Evolutionary conservation across 2,113 vertebrate species (phyloP), one percentile per base, ranked within the genome.

Genomic region (rat (Rattus norvegicus)): DNA sequence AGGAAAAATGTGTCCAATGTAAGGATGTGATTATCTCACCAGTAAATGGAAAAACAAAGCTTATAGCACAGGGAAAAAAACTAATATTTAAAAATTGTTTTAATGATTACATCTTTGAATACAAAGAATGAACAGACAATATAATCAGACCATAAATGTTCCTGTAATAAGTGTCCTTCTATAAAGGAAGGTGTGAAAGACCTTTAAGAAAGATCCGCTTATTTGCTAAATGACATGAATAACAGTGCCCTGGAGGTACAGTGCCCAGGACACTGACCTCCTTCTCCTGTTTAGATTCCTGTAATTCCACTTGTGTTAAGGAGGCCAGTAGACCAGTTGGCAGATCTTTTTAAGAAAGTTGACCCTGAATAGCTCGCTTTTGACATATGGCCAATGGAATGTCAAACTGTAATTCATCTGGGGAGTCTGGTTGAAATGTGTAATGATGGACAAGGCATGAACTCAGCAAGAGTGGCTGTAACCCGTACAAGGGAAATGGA

Each of bases 281-380:
- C 91, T 36, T 92, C 63, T 28, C 93, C 63, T 91, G 52, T 92
- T 95, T 91, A 90, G 88, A 96, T 92, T 95, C 56, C 73, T 91
- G 8, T 94, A 95, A 96, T 97, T 95, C 79, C 30, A 47, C 61
- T 86, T 30, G 77, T 80, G 96, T 96, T 96, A 97, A 95, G 89
- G 89, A 91, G 97, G 96, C 93, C 95, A 94, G 96, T 70, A 94
- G 91, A 97, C 85, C 83, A 93, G 91, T 95, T 97, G 97, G 95
- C 96, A 97, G 93, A 96, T 95, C 54, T 93, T 98, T 98, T 96
- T 96, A 97, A 97, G 89, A 69, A 96, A 67, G 67, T 73, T 95
- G 95, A 97, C 95, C 95, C 97, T 72, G 67, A 93, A 75, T 90
- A 95, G 83, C 87, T 97, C 67, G 87, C 61, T 95, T 96, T 95